Conservation (phyloP, 1,140 invertebrate species). For the Aphaenogaster floridana region DNA sequence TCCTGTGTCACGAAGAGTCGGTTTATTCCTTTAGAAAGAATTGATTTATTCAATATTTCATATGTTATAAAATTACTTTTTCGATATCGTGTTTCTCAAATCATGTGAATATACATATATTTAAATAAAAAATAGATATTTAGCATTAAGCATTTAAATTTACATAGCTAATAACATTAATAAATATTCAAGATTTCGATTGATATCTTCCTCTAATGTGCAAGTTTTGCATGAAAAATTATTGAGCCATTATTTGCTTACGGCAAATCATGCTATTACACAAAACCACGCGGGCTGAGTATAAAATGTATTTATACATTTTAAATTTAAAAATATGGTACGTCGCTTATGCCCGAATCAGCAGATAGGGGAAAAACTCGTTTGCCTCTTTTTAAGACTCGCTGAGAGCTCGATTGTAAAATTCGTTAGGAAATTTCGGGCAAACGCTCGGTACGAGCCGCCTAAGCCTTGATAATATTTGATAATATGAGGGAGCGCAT, state of each 20-base stretch:
- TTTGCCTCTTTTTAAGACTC: conserved; percentile 1
- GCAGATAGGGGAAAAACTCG: background rate
- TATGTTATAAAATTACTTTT: background rate
- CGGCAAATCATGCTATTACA: background rate
- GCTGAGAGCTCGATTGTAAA: conserved; percentile 19
- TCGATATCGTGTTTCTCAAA: background rate
- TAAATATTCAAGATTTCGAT: background rate
- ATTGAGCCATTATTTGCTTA: background rate
- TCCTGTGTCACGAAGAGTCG: background rate
- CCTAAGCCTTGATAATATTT: conserved; percentile 22
- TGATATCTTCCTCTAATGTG: background rate
- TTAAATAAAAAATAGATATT: background rate
- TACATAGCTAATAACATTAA: background rate
- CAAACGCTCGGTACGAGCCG: conserved; percentile 8
- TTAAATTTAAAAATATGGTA: conserved; percentile 16
- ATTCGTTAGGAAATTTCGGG: conserved; percentile 20
- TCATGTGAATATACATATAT: background rate
- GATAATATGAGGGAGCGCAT: background rate
- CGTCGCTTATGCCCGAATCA: background rate
- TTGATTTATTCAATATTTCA: background rate
- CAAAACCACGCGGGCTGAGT: background rate
- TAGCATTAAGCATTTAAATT: background rate
- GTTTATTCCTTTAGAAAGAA: background rate
- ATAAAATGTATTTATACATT: conserved; percentile 25
- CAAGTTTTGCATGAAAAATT: background rate